These are phyloP conservation scores for Stenopsyche tienmushanensis DNA, from an alignment of 1,140 invertebrate genomes.

Conservation along the genomic window DNA sequence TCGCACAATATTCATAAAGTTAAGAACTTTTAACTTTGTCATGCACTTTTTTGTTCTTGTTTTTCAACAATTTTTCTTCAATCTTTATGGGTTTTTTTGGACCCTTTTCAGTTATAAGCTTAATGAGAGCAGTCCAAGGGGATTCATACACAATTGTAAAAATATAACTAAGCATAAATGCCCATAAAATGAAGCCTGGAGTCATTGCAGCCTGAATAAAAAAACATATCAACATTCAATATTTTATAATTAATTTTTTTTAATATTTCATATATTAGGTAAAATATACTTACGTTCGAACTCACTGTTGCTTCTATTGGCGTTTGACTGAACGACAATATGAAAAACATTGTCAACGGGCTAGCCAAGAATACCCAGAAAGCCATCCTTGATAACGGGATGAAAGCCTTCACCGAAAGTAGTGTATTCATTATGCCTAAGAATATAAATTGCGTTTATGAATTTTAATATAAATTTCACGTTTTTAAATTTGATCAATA, in stretches of 20 bases:
- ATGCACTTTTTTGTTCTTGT: too few species aligned
- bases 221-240: too few species aligned
- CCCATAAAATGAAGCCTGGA: slow-evolving; percentile 14
- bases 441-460: slow-evolving; percentile 44
- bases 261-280: not conserved
- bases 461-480: too few species aligned
- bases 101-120: not conserved
- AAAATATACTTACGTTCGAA: not conserved
- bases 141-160: not conserved
- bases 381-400: slow-evolving; percentile 55
- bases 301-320: not conserved
- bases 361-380: slow-evolving; percentile 57
- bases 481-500: slow-evolving; percentile 49
- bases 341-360: slow-evolving; percentile 45
- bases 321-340: not conserved
- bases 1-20: too few species aligned
- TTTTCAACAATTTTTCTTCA: too few species aligned
- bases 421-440: slow-evolving; percentile 51
- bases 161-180: slow-evolving; percentile 10
- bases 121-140: not conserved
- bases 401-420: slow-evolving; percentile 50
- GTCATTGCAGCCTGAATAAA: slow-evolving; percentile 14
- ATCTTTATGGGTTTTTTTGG: too few species aligned
- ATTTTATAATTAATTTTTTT: slow-evolving; percentile 17
- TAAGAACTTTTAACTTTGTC: too few species aligned